These are phyloP conservation scores for Gastrophysa polygoni DNA, from an alignment of 2,888 invertebrate genomes.

Conservation along the genomic window DNA sequence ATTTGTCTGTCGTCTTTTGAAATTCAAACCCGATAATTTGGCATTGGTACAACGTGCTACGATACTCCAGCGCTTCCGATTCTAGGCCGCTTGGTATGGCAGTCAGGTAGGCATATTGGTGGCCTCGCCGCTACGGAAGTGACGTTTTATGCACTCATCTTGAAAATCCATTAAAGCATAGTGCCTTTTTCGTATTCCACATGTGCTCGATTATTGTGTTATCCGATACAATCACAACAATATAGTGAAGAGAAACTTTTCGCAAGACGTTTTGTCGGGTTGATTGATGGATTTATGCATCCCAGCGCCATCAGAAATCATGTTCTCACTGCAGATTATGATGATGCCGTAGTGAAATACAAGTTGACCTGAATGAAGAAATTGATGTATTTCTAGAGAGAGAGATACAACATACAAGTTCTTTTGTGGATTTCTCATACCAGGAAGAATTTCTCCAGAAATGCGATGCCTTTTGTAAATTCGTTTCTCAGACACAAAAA, in stretches of 20 bases:
- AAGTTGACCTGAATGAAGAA: too few relatives aligned
- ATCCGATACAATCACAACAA: slow-evolving; percentile 33
- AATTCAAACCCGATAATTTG: slow-evolving; percentile 28
- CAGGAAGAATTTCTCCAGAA: too few relatives aligned
- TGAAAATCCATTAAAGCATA: slow-evolving; percentile 32
- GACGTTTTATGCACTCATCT: slow-evolving; percentile 46
- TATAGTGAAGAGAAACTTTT: slow-evolving; percentile 23
- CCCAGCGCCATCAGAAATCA: too few relatives aligned
- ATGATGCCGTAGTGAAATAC: too few relatives aligned
- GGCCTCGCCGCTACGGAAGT: slow-evolving; percentile 54
- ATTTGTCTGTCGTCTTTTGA: slow-evolving; percentile 34
- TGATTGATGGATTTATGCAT: too few relatives aligned
- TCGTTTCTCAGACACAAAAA: too few relatives aligned
- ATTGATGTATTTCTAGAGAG: too few relatives aligned
- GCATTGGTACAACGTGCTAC: neutral
- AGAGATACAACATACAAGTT: too few relatives aligned
- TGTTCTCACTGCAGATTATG: too few relatives aligned
- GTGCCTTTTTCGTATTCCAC: slow-evolving; percentile 27
- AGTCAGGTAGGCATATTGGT: slow-evolving; percentile 32
- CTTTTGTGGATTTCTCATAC: too few relatives aligned
- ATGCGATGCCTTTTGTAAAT: too few relatives aligned
- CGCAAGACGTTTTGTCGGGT: neutral
- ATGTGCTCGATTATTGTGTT: slow-evolving; percentile 21
- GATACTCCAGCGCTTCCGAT: slow-evolving; percentile 34
- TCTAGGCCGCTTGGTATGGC: slow-evolving; percentile 28